These are phyloP conservation scores for Colletes gigas DNA, from an alignment of 1,140 invertebrate species.

Conservation along the genomic window DNA sequence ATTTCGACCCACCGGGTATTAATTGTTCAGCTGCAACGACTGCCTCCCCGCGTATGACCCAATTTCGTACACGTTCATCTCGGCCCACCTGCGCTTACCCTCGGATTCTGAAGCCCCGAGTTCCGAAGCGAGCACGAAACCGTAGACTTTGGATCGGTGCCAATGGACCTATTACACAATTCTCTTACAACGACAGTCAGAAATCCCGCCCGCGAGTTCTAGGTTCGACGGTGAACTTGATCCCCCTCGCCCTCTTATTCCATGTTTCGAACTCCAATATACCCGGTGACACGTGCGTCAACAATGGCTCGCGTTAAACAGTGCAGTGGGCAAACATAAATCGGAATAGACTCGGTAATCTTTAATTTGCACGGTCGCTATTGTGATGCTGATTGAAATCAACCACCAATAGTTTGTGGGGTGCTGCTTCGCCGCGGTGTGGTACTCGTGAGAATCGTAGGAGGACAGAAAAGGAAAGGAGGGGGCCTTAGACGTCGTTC, in stretches of 20 bases:
- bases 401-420: no score
- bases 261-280: background rate
- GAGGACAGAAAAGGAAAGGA: no score
- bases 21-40: constrained; percentile 26
- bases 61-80: constrained; percentile 62
- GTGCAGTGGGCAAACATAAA: no score
- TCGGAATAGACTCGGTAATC: no score
- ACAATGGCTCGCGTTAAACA: no score
- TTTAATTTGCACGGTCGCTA: no score
- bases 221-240: constrained; percentile 36
- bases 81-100: constrained; percentile 13
- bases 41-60: constrained; percentile 44
- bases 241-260: background rate
- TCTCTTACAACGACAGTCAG: constrained; percentile 53
- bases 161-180: constrained; percentile 62
- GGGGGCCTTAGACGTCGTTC: no score
- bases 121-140: constrained; percentile 5
- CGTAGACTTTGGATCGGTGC: constrained; percentile 66
- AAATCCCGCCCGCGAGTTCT: constrained; percentile 30
- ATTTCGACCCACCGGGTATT: background rate
- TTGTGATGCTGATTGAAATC: no score
- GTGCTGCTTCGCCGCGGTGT: no score
- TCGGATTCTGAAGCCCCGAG: constrained; percentile 13
- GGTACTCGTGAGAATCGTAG: no score
- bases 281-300: no score